Percentiles rank a stretch among this genome's conserved stretches.
Conservation (phyloP, 2,797 vertebrate genomes). For the Acomys russatus region DNA sequence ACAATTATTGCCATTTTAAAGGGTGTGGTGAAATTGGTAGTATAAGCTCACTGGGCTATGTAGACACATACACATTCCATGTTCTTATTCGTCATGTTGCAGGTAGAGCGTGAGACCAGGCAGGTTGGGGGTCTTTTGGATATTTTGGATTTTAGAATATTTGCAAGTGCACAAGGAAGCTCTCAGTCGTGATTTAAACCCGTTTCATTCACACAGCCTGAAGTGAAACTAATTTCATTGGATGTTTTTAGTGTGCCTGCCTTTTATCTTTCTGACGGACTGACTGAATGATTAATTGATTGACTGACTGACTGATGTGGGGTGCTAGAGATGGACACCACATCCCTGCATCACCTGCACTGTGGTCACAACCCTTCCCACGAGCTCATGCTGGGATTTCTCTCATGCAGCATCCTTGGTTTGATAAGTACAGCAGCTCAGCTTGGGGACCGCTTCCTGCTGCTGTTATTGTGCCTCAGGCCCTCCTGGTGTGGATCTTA, state of each 20-base stretch:
- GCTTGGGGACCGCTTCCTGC: background rate
- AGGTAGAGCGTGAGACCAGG: background rate
- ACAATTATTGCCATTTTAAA: background rate
- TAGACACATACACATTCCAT: background rate
- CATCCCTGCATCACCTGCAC: too few relatives aligned
- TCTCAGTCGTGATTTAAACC: background rate
- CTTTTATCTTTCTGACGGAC: background rate
- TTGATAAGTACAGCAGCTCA: background rate
- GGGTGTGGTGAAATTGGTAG: too few relatives aligned
- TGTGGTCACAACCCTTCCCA: background rate
- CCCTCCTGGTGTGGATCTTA: background rate
- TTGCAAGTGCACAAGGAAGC: background rate
- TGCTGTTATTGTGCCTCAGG: background rate
- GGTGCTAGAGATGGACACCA: background rate
- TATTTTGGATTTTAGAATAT: background rate
- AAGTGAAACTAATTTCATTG: background rate
- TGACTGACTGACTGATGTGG: too few relatives aligned
- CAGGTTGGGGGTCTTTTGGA: background rate
- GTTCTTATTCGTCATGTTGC: background rate
- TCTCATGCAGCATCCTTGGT: background rate
- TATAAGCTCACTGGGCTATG: background rate
- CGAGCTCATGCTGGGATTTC: background rate
- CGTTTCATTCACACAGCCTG: background rate
- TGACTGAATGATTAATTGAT: too few relatives aligned
- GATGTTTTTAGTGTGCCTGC: background rate